These are phyloP conservation scores for Eurosta solidaginis DNA, from an alignment of 1,140 invertebrate genomes.

Conservation along the genomic window DNA sequence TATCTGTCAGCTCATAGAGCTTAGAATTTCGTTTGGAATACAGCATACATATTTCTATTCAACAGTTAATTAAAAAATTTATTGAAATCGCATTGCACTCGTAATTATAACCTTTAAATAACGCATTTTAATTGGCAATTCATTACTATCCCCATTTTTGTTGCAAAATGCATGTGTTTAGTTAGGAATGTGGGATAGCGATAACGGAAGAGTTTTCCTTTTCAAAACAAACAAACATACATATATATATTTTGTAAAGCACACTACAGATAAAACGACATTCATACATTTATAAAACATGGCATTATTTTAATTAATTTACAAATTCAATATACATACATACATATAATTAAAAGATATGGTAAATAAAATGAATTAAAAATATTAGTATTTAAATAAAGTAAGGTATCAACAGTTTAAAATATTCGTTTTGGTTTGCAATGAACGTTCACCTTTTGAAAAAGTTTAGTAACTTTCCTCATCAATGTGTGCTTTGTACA, in stretches of 20 bases:
- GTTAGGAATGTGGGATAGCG: neutral
- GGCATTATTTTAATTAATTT: constrained; percentile 25
- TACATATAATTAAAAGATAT: constrained; percentile 15
- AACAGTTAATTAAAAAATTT: neutral
- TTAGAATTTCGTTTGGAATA: neutral
- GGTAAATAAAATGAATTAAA: constrained; percentile 24
- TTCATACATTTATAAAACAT: neutral
- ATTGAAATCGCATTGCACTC: neutral
- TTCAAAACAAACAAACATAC: neutral
- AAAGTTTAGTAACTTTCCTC: constrained; percentile 37
- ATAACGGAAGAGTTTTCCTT: neutral
- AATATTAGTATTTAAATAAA: constrained; percentile 22
- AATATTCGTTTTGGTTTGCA: neutral
- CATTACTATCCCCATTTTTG: no score
- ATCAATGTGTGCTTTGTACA: no score
- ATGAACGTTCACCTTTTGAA: no score
- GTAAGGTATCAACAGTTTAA: constrained; percentile 13
- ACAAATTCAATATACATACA: neutral
- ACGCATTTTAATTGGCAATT: neutral
- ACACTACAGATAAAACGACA: neutral
- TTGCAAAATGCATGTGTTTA: neutral
- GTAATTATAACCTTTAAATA: neutral
- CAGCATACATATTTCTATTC: neutral
- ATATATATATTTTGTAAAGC: constrained; percentile 13
- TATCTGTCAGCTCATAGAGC: constrained; percentile 3